Percentiles rank a stretch among this genome's conserved stretches.
phyloP scores from a whole-genome alignment of 2,113 vertebrate species.

The Fulmarus glacialis region DNA sequence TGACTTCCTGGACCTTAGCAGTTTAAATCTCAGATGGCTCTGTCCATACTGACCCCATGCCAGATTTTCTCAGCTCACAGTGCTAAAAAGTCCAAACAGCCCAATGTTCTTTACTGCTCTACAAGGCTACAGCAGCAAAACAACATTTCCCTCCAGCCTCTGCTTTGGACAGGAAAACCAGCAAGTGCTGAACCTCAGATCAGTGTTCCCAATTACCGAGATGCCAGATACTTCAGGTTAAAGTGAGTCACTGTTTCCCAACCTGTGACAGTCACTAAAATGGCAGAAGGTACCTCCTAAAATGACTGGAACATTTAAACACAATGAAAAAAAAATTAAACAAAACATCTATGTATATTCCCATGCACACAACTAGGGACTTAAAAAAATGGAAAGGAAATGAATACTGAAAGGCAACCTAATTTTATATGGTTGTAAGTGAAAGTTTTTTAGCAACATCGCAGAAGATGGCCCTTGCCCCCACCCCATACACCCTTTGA shows the following conservation, averaged over 20 bases:
- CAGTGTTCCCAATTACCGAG: fast-evolving
- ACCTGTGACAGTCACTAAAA: not conserved
- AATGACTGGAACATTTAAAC: not conserved
- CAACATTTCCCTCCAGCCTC: not conserved
- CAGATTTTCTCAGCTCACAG: not conserved
- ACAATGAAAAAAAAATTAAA: not conserved
- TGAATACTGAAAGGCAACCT: not conserved
- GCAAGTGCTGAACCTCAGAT: not conserved
- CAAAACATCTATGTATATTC: not conserved
- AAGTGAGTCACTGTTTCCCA: not conserved
- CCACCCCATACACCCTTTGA: not conserved
- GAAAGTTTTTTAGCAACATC: not conserved
- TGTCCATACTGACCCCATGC: not conserved
- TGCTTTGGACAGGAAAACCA: not conserved
- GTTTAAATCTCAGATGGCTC: not conserved
- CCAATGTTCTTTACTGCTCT: not conserved
- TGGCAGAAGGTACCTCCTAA: not conserved
- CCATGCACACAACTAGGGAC: not conserved
- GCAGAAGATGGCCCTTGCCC: fast-evolving
- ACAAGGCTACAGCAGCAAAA: not conserved
- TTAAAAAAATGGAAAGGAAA: not conserved
- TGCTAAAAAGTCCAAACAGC: not conserved
- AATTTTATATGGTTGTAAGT: not conserved
- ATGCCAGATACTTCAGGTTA: not conserved
- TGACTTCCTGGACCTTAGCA: not conserved